Base-by-base conservation (phyloP, 2,888 invertebrate species). In the Azorinus chamasolen region DNA sequence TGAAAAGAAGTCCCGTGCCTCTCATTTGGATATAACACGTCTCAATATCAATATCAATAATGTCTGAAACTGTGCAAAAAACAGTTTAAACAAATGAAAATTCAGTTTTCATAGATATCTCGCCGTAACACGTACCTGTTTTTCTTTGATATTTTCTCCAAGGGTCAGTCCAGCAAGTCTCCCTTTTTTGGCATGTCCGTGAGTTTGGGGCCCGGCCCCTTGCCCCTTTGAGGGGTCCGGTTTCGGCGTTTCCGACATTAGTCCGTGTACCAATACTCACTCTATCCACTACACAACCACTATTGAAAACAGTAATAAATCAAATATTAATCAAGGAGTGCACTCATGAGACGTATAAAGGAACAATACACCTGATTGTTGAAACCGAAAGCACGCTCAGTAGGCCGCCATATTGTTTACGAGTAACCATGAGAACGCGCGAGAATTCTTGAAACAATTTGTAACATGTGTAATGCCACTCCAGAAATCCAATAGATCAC, bases 101-200 rank as follows among this genome's bases (percentile, higher is more conserved):
- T 22, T 4, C 53, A 22, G 18, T 16, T 37, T 24, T 41, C 22
- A 39, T 20, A n/a, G 48, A 18, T 1, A 18, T 1, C 18, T 14
- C 16, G 22, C 2, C 3, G 37, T 14, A 20, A 27, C 12, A 25
- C 83, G 76, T 79, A 92, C 92, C 88, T 92, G 91, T 86, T 92
- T 92, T 74, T 92, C 91, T 79, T 91, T 92, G 48, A 92, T 88
- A 75, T 92, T 92, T 84, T 92, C 92, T 10, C 79, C 79, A 0
- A 89, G 88, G 14, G 88, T 88, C 51, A 92, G 72, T 6, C 86
- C 88, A 14, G 91, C 87, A 14, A 91, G 83, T 20, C 92, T 83
- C 20, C 90, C 85, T 71, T 91, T 91, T 54, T 83, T 85, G 57
- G 79, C 43, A 14, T 25, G 41, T 32, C 32, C 32, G 10, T 32